phyloP scores from a whole-genome alignment of 1,140 invertebrate genomes.

The Dinoponera quadriceps region DNA sequence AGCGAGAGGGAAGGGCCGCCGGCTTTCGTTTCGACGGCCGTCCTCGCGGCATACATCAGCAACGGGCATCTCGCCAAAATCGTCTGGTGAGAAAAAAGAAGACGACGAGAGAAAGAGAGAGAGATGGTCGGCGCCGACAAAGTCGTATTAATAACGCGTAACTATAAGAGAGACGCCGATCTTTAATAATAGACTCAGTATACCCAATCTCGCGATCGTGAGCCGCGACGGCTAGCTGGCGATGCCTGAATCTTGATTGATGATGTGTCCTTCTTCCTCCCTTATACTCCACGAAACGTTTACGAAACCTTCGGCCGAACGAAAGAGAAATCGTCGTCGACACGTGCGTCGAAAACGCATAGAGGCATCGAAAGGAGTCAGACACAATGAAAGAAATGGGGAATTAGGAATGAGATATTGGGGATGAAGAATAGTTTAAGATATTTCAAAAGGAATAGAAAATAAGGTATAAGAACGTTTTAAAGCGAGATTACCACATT shows the following conservation, averaged over 20 bases:
- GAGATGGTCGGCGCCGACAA: slow-evolving; percentile 4
- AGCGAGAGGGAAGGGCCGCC: not conserved
- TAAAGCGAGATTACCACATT: no score
- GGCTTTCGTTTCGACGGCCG: slow-evolving; percentile 37
- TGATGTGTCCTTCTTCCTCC: not conserved
- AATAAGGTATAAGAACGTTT: no score
- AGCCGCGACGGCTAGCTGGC: not conserved
- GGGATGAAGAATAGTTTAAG: no score
- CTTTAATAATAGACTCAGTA: slow-evolving; percentile 22
- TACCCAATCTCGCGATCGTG: slow-evolving; percentile 14
- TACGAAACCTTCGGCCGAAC: slow-evolving; percentile 2
- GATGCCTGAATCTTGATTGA: slow-evolving; percentile 8
- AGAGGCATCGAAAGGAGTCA: not conserved
- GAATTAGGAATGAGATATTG: no score
- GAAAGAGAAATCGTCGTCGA: not conserved
- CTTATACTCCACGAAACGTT: not conserved
- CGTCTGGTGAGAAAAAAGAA: not conserved
- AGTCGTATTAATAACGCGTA: slow-evolving; percentile 41
- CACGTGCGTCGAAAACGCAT: slow-evolving; percentile 9
- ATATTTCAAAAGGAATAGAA: no score
- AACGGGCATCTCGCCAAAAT: slow-evolving; percentile 39
- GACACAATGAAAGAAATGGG: no score
- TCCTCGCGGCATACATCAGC: slow-evolving; percentile 21
- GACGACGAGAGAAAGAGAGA: not conserved
- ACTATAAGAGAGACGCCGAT: slow-evolving; percentile 13